Base-by-base conservation (phyloP, 2,888 invertebrate species). In the Scaptomyza flava region DNA sequence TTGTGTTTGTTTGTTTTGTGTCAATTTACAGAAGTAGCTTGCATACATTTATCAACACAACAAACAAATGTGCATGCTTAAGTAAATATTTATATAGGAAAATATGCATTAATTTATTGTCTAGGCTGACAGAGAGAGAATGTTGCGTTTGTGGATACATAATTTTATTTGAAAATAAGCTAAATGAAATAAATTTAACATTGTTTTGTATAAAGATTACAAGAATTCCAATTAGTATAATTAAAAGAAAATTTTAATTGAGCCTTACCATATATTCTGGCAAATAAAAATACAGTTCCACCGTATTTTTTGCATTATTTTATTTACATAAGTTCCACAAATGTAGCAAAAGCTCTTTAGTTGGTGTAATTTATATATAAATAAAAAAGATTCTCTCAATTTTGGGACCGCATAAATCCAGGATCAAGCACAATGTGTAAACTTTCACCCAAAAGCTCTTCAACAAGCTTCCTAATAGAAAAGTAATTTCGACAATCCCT, bases 51-150 rank as follows among this genome's bases (percentile, higher is more conserved):
- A 64, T 56, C 0, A 27, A 56, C 68, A 52, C 42, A 62, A 72
- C 78, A 84, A 79, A 81, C 69, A 81, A 84, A 69, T 67, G 68
- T 81, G 82, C 82, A 67, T 54, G 67, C 72, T 72, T 72, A 38
- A 54, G 67, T 71, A 76, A 81, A 81, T 81, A 79, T 81, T 85
- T 81, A 85, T 76, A 65, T 65, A 76, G 60, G 70, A 68, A 70
- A 70, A 76, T 79, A 66, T 68, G 63, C 72, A 78, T 72, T 60
- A 70, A 75, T 76, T 61, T 81, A 63, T 69, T 61, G 53, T 46
- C 33, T 54, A 46, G 66, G 42, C 41, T 36, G 53, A 33, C 1
- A 4, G 23, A 8, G 8, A n/a, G 41, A 50, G 51, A 33, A 31
- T 11, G 17, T 6, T 17, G 41, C 20, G 61, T 54, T 34, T 57